Evolutionary conservation across 1,140 invertebrate species (phyloP).

Genomic region (Heliothis virescens): DNA sequence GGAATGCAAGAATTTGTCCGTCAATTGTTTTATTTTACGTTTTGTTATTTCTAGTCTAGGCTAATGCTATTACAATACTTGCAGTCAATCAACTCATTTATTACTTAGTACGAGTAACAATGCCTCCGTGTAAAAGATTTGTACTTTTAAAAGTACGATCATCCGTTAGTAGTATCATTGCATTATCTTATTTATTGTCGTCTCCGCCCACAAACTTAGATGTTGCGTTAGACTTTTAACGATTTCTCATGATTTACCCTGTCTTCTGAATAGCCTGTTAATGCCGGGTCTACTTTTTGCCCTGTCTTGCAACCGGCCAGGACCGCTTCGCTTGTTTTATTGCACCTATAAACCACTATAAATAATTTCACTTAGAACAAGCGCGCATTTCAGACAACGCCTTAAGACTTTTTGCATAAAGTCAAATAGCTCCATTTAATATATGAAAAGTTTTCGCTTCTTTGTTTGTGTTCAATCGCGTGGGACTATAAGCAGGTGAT

Average conservation of each 20-base stretch:
- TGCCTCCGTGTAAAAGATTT: constrained; percentile 18
- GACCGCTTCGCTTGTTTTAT: constrained; percentile 58
- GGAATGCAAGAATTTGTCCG: too few species aligned
- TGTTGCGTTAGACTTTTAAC: constrained; percentile 61
- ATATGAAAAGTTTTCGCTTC: constrained; percentile 22
- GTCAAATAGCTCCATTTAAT: constrained; percentile 36
- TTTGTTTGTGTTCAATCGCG: constrained; percentile 34
- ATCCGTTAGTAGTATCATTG: constrained; percentile 48
- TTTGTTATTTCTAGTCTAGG: background rate
- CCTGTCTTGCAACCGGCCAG: constrained; percentile 57
- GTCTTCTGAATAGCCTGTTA: constrained; percentile 62
- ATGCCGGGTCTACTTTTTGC: constrained; percentile 71
- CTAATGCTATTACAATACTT: background rate
- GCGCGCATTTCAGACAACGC: constrained; percentile 24
- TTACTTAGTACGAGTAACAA: background rate
- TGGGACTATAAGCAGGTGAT: constrained; percentile 37
- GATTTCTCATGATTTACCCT: constrained; percentile 74
- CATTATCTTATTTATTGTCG: constrained; percentile 67
- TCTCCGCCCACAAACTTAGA: constrained; percentile 61
- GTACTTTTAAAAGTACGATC: constrained; percentile 31
- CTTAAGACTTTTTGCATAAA: constrained; percentile 31
- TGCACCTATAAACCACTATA: constrained; percentile 43
- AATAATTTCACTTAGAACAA: constrained; percentile 48
- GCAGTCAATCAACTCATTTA: background rate
- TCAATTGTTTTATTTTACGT: background rate